Conservation (phyloP, 2,113 vertebrate genomes). For the Montifringilla adamsi region DNA sequence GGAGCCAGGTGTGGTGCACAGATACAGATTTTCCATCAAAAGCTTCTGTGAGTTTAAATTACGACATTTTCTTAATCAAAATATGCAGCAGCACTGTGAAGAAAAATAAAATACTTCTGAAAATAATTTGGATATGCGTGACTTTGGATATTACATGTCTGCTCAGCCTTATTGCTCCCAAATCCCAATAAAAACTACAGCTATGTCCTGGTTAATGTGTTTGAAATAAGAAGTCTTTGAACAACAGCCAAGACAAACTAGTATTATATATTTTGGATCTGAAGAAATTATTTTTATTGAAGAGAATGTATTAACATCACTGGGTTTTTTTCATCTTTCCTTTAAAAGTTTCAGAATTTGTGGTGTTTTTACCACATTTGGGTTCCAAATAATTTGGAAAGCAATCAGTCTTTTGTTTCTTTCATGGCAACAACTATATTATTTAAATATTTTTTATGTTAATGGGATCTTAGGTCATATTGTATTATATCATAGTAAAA, state of each 20-base stretch:
- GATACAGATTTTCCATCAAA: neutral
- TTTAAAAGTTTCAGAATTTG: neutral
- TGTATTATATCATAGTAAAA: neutral
- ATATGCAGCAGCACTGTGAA: neutral
- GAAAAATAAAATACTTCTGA: neutral
- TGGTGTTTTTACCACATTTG: neutral
- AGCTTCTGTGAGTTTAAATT: neutral
- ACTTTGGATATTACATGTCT: neutral
- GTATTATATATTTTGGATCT: neutral
- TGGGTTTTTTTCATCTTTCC: neutral
- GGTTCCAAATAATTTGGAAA: neutral
- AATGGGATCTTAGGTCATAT: neutral
- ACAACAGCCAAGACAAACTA: neutral
- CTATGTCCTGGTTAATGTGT: neutral
- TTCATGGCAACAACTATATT: neutral
- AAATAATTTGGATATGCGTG: accelerated
- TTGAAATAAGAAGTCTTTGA: neutral
- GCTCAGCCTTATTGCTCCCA: accelerated
- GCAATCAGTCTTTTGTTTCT: neutral
- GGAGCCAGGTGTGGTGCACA: neutral
- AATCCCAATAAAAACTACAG: neutral
- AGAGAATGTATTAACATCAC: neutral
- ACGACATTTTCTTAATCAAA: neutral
- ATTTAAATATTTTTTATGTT: neutral
- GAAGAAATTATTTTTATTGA: neutral